Percentiles rank a stretch among this genome's conserved stretches.
phyloP scores from a whole-genome alignment of 2,888 invertebrate species.

The Microctonus brassicae region DNA sequence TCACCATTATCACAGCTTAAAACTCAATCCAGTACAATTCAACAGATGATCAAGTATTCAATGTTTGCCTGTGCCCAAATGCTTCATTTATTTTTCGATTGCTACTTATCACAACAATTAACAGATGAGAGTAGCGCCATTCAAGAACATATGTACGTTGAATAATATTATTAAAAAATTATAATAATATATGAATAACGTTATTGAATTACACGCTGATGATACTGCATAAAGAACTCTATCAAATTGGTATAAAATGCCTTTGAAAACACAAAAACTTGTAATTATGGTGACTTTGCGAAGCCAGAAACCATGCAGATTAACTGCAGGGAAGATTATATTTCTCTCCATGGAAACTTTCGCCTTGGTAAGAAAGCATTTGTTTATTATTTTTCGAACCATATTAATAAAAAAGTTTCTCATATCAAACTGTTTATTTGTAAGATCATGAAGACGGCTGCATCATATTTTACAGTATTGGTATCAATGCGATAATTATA shows the following conservation, averaged over 20 bases:
- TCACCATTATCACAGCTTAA: too few species aligned
- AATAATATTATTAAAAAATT: too few species aligned
- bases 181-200: too few species aligned
- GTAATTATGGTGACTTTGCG: constrained; percentile 36
- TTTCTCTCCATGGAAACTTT: constrained; percentile 37
- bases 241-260: constrained; percentile 33
- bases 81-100: background rate
- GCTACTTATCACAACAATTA: background rate
- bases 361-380: constrained; percentile 23
- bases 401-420: too few species aligned
- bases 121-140: background rate
- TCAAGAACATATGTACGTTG: too few species aligned
- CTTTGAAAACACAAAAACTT: constrained; percentile 28
- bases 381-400: too few species aligned
- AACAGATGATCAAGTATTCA: background rate
- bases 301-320: constrained; percentile 33
- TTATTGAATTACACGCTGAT: too few species aligned
- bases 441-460: too few species aligned
- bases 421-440: too few species aligned
- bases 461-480: too few species aligned
- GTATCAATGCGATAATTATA: too few species aligned
- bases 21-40: background rate
- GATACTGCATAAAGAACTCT: too few species aligned
- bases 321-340: constrained; percentile 29
- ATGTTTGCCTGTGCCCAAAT: background rate